These are phyloP conservation scores for Odobenus rosmarus DNA, from an alignment of 2,113 vertebrate species.

Conservation along the genomic window DNA sequence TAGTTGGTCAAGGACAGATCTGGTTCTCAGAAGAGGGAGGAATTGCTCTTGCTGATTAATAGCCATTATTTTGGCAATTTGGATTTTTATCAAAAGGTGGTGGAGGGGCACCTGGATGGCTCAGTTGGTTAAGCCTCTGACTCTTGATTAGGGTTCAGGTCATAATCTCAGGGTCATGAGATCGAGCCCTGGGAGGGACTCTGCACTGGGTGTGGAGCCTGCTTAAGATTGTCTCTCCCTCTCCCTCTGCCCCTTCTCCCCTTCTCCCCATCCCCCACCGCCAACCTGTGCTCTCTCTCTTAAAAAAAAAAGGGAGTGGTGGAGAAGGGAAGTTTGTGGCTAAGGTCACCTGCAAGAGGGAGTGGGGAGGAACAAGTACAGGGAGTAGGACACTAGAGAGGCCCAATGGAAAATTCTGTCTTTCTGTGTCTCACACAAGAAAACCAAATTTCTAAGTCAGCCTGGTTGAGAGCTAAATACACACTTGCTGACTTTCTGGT, in stretches of 20 bases:
- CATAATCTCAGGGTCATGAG: neutral
- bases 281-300: neutral
- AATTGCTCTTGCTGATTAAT: neutral
- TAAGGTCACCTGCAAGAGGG: neutral
- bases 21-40: neutral
- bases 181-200: neutral
- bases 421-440: neutral
- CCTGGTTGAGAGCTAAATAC: neutral
- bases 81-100: neutral
- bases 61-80: neutral
- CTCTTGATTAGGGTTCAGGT: neutral
- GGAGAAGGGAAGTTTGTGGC: neutral
- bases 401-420: neutral
- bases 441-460: neutral
- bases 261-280: too few relatives aligned
- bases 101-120: neutral
- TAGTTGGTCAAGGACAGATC: neutral
- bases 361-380: neutral
- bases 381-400: neutral
- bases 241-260: too few relatives aligned
- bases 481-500: neutral
- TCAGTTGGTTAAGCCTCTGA: neutral
- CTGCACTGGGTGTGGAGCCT: neutral
- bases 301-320: fast-evolving
- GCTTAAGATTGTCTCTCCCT: neutral